Base-by-base conservation (phyloP, 2,888 invertebrate genomes). In the Spodoptera exigua region DNA sequence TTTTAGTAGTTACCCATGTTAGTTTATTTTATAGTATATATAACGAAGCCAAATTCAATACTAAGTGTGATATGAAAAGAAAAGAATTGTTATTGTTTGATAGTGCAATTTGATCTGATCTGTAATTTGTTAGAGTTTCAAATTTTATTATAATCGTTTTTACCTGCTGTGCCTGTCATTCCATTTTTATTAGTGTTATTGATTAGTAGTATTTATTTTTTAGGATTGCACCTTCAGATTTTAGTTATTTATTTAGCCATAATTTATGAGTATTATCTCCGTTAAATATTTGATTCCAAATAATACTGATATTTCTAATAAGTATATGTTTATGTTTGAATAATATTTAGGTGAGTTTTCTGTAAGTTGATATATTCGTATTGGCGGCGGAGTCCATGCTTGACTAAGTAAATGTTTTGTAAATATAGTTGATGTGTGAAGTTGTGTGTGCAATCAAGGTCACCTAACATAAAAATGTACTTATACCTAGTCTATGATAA, bases 41-140 rank as follows among this genome's bases (percentile, higher is more conserved):
- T 78, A 81, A 79, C 73, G 78, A 89, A 89, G 91, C 92, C 92
- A 93, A 92, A 93, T 89, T 90, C 76, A 80, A 78, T 81, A 83
- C 79, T 79, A 79, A 86, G 85, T 91, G 92, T 92, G 91, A 91
- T 91, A 88, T 80, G 66, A 70, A 60, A 80, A 85, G 80, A 80
- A 88, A 88, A 89, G 86, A 89, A 79, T 79, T 83, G 56, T 71
- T 66, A 64, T 70, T 75, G 69, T 80, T 82, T 81, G 61, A 75
- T 82, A 87, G 88, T 86, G 85, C 82, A 88, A 87, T 86, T 85
- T 86, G 88, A 89, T 89, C 88, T 90, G 93, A 92, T 87, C 80
- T 88, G 81, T 83, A 81, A 85, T 86, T 84, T 86, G 88, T 91
- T 91, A 83, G 76, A 81, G 62, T 85, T 88, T 85, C 74, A 89